Evolutionary conservation across 2,888 invertebrate genomes (phyloP), one percentile per base, ranked within the genome.

Genomic region (Diaphora mendica): DNA sequence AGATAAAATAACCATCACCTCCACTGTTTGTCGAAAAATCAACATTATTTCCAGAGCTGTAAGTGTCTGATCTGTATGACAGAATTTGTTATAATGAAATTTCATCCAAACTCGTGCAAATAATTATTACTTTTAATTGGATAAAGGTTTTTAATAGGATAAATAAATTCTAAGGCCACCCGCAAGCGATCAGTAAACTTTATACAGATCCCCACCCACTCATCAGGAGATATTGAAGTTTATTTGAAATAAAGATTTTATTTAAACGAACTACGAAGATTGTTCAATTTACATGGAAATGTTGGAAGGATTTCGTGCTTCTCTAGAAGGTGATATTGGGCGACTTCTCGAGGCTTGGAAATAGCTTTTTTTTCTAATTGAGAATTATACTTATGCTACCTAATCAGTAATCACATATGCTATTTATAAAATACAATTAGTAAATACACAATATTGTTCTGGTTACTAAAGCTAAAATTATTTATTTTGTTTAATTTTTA

Each of bases 91-190:
- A 1, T n/a, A n/a, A 35, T 33, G 48, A n/a, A 65, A 51, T 73
- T 42, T 30, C 33, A 68, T 39, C 44, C 7, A 13, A 51, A 75
- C 66, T 51, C 33, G 13, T 23, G 30, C 62, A 73, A 75, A 71
- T 76, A 72, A 74, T 82, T 74, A 71, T 73, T 44, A 79, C 39
- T 81, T 77, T 76, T 77, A 77, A 73, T 71, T 76, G 64, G 70
- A 77, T 73, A 33, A 75, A 71, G 20, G 68, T 75, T 76, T 80
- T 74, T 65, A 70, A 71, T 71, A 55, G 42, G 65, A 74, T 59
- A 23, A 66, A 78, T 17, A 62, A 62, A 62, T 74, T 71, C 17
- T 71, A 65, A 77, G 62, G 70, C 33, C 20, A 39, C 35, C 15
- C 20, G 2, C 17, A 66, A 64, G 20, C 66, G 62, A 35, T 71